Conservation (phyloP, 2,797 vertebrate genomes). For the Sylvia borin region DNA sequence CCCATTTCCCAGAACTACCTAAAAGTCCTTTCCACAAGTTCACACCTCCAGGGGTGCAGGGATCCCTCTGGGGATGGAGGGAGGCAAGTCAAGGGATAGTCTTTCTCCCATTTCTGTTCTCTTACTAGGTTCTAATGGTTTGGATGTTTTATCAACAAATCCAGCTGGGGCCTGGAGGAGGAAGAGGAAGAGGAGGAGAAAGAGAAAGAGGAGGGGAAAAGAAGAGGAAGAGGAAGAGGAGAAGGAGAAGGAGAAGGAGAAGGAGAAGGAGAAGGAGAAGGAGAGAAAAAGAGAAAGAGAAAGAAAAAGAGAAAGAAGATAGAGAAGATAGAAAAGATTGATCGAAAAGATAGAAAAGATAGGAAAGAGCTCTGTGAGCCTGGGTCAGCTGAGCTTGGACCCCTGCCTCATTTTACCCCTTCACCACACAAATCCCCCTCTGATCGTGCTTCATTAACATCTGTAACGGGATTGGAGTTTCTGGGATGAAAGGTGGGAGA, state of each 20-base stretch:
- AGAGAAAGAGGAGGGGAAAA: neutral
- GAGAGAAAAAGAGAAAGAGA: too few species aligned
- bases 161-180: neutral
- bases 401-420: neutral
- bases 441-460: neutral
- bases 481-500: neutral
- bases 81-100: neutral
- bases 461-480: neutral
- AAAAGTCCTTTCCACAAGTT: neutral
- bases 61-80: neutral
- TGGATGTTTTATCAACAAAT: conserved; percentile 59
- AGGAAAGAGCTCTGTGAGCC: neutral
- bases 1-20: neutral
- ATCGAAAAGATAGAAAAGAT: too few species aligned
- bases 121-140: neutral
- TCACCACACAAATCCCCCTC: accelerated
- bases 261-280: too few species aligned
- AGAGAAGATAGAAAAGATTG: too few species aligned
- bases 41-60: neutral
- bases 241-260: neutral
- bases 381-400: neutral
- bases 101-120: conserved; percentile 1
- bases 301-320: too few species aligned
- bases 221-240: neutral
- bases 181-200: neutral